Evolutionary conservation across 1,140 invertebrate genomes (phyloP).

Genomic region (Gryon sp.): DNA sequence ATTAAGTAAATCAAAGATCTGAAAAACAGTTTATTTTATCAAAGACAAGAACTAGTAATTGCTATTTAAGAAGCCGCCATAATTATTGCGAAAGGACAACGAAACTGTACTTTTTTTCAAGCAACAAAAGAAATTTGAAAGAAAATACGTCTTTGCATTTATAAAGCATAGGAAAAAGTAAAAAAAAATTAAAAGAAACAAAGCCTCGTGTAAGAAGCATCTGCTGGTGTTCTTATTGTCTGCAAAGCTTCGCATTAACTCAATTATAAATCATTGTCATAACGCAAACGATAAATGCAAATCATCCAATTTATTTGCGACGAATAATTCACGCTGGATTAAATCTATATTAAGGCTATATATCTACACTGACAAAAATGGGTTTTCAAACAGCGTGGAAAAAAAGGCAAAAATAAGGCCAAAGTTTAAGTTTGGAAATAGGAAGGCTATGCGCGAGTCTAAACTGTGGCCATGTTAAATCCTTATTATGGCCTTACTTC

Average conservation of each 20-base stretch:
- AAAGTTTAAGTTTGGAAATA: too few relatives aligned
- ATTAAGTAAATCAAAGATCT: too few relatives aligned
- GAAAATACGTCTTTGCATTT: constrained; percentile 6
- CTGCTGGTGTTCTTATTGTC: background rate
- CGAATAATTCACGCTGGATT: too few relatives aligned
- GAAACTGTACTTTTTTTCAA: background rate
- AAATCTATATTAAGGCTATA: too few relatives aligned
- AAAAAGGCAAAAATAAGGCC: too few relatives aligned
- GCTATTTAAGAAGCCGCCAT: constrained; percentile 18
- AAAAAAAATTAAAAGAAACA: too few relatives aligned
- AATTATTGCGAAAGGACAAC: constrained; percentile 2
- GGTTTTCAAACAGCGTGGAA: too few relatives aligned
- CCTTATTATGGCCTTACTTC: too few relatives aligned
- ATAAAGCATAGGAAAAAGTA: constrained; percentile 1
- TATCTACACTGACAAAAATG: background rate
- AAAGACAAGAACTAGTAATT: constrained; percentile 32
- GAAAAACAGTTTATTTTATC: too few relatives aligned
- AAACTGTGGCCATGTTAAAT: too few relatives aligned
- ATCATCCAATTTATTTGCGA: background rate
- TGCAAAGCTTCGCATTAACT: background rate
- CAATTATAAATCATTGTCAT: constrained; percentile 2
- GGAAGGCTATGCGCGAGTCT: too few relatives aligned
- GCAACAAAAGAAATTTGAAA: background rate
- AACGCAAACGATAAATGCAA: background rate
- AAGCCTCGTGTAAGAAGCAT: constrained; percentile 4